Conservation (phyloP, 92 coral and sea anemone genomes). For the Porites lobata region DNA sequence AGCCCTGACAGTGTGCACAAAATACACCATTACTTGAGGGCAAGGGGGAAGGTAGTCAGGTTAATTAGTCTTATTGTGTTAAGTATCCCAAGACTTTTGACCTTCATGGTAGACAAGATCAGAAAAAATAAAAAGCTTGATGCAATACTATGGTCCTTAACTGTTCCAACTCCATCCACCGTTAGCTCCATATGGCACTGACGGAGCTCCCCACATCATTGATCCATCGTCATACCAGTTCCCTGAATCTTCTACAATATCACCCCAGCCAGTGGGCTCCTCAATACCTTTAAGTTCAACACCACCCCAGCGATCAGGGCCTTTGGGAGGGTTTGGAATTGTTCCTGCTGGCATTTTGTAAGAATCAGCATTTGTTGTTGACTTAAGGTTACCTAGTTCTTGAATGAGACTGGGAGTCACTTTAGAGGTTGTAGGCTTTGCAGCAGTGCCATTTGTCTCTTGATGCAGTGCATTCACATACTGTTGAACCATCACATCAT, state of each 20-base stretch:
- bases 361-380: slow-evolving; percentile 85
- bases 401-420: slow-evolving; percentile 82
- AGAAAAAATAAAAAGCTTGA: background rate
- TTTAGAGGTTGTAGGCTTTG: slow-evolving; percentile 13
- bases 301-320: slow-evolving; percentile 89
- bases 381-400: slow-evolving; percentile 81
- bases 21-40: too few relatives aligned
- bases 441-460: slow-evolving; percentile 28
- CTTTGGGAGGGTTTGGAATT: slow-evolving; percentile 81
- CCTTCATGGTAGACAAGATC: background rate
- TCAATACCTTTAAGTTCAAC: slow-evolving; percentile 60
- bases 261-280: slow-evolving; percentile 82
- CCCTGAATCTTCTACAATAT: slow-evolving; percentile 18
- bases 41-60: too few relatives aligned
- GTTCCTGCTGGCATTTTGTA: slow-evolving; percentile 75
- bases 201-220: slow-evolving; percentile 51
- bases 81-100: too few relatives aligned
- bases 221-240: slow-evolving; percentile 86
- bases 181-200: slow-evolving; percentile 17
- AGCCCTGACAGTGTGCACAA: too few relatives aligned
- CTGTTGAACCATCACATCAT: slow-evolving; percentile 89
- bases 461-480: slow-evolving; percentile 80
- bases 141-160: background rate
- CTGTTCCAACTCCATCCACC: slow-evolving; percentile 59
- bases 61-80: too few relatives aligned